Evolutionary conservation across 2,888 invertebrate genomes (phyloP), one percentile per base, ranked within the genome.

Genomic region (Drosophila ustulata): DNA sequence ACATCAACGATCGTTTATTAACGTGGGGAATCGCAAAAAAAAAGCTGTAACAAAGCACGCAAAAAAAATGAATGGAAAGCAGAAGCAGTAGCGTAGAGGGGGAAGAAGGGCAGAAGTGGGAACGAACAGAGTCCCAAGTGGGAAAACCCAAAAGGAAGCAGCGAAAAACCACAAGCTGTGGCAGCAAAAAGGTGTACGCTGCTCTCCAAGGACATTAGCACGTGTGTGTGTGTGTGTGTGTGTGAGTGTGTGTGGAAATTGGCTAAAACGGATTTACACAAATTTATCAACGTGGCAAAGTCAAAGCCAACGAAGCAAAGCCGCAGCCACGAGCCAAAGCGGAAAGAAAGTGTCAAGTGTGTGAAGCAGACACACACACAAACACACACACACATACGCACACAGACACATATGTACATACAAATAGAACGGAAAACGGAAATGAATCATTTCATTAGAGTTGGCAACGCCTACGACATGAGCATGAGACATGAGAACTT

Each of bases 371-470:
- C 64, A 59, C 64, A 62, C 49, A 57, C 32, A 62, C 58, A 51
- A 43, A 39, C 32, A 61, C 52, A 45, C 30, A 45, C 51, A 57
- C 30, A 58, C 11, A 28, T 8, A 53, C 13, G 39, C 23, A 49
- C 18, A 9, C 47, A 53, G 37, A 56, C 39, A 58, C 37, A 47
- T 39, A 28, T 32, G 45, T 34, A 64, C 51, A 51, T 62, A 59
- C 50, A 63, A 65, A 55, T 61, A 69, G 70, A 83, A 77, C 81
- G 89, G 87, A 90, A 89, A 90, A 87, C 84, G 90, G 90, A 90
- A 91, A 90, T 90, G 90, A 91, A 91, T 90, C 91, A 91, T 90
- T 90, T 89, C 89, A 91, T 91, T 90, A 90, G 85, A 87, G 89
- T 88, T 86, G 84, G 83, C 87, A 82, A 88, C 82, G 83, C 87